Evolutionary conservation across 2,888 invertebrate species (phyloP).

Genomic region (Yponomeuta sedellus): DNA sequence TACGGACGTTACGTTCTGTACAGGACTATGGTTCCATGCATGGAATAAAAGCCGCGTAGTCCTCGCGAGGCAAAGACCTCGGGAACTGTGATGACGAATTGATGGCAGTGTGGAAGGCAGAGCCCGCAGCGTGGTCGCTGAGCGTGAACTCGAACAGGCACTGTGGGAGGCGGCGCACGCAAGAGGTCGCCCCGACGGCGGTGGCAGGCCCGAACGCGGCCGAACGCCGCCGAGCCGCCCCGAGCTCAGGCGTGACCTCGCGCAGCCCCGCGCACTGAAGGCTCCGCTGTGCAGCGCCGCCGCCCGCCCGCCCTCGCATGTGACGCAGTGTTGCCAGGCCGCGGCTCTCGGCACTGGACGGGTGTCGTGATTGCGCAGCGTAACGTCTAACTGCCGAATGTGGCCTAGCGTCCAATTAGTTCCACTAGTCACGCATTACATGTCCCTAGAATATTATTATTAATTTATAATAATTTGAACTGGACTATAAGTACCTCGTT

Average conservation of each 20-base stretch:
- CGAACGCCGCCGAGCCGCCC: slow-evolving; percentile 47
- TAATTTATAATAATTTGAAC: neutral
- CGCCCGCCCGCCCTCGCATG: slow-evolving; percentile 38
- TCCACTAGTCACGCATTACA: slow-evolving; percentile 20
- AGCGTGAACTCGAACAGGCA: slow-evolving; percentile 57
- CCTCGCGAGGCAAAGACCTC: slow-evolving; percentile 49
- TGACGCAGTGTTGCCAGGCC: slow-evolving; percentile 46
- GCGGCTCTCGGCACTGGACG: slow-evolving; percentile 30
- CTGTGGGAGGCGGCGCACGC: slow-evolving; percentile 54
- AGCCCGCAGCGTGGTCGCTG: slow-evolving; percentile 61
- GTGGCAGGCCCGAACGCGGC: slow-evolving; percentile 40
- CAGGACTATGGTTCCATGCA: slow-evolving; percentile 27
- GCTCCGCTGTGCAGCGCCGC: slow-evolving; percentile 26
- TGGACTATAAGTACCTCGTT: neutral
- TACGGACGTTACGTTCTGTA: slow-evolving; percentile 10
- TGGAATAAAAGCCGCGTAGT: slow-evolving; percentile 30
- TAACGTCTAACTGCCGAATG: slow-evolving; percentile 26
- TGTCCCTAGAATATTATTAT: slow-evolving; percentile 6
- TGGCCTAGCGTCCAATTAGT: slow-evolving; percentile 26
- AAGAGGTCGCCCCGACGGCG: slow-evolving; percentile 57
- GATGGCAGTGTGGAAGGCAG: slow-evolving; percentile 65
- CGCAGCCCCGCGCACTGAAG: slow-evolving; percentile 31
- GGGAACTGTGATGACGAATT: slow-evolving; percentile 63
- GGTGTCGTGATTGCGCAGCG: slow-evolving; percentile 39
- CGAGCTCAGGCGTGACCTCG: slow-evolving; percentile 68